A percentile compares a stretch with the other conserved stretches of the same genome.
These are phyloP conservation scores for Decapterus maruadsi DNA, from an alignment of 2,797 vertebrate genomes.

Conservation along the genomic window DNA sequence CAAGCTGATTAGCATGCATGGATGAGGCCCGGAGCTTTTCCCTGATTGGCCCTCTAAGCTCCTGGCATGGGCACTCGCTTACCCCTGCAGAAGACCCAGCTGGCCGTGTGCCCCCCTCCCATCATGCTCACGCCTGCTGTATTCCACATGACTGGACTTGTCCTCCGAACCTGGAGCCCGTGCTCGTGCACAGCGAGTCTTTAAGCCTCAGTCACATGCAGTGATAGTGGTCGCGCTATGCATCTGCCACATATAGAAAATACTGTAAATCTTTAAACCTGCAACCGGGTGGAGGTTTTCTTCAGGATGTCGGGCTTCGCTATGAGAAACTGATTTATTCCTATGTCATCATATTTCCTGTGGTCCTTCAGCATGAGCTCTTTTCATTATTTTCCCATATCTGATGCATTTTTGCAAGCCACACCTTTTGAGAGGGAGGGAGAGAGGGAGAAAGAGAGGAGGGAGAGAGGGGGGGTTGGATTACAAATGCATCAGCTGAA, in stretches of 20 bases:
- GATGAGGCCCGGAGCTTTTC: conserved; percentile 60
- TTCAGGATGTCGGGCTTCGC: neutral
- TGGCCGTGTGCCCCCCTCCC: conserved; percentile 64
- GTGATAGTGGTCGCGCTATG: conserved; percentile 1
- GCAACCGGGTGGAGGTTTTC: conserved; percentile 7
- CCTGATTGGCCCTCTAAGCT: conserved; percentile 75
- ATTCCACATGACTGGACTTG: conserved; percentile 76
- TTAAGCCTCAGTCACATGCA: conserved; percentile 35
- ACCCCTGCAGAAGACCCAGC: conserved; percentile 74
- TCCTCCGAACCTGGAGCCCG: conserved; percentile 56
- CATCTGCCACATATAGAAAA: conserved; percentile 10
- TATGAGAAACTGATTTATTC: conserved; percentile 19
- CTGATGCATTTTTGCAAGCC: conserved; percentile 32
- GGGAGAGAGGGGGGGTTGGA: too few species aligned
- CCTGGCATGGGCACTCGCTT: conserved; percentile 70
- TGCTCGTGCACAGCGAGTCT: conserved; percentile 37
- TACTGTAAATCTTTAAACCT: conserved; percentile 20
- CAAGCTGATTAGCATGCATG: conserved; percentile 73
- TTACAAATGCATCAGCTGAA: conserved; percentile 23
- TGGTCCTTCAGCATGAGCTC: conserved; percentile 30
- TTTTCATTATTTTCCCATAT: conserved; percentile 33
- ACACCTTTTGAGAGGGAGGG: conserved; percentile 6
- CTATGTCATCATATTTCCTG: conserved; percentile 45
- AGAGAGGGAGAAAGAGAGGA: neutral
- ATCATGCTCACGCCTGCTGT: conserved; percentile 72